Base-by-base conservation (phyloP, 2,113 vertebrate genomes). In the Notarius quadriscutis region DNA sequence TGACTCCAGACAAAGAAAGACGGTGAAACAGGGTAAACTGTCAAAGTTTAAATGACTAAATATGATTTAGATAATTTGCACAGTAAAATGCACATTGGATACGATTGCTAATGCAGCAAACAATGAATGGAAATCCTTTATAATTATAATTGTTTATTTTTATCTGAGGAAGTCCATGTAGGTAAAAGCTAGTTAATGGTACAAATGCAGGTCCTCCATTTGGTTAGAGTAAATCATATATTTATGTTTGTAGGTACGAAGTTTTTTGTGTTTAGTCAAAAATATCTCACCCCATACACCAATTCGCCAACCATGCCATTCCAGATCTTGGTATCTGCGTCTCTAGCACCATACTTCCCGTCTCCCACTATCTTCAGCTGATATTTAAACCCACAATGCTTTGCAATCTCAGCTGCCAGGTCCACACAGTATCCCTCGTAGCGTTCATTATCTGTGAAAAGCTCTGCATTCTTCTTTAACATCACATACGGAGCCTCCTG, bases 241-340 rank as follows among this genome's bases (percentile, higher is more conserved):
- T 30, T 57, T 79, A 27, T 20, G 9, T 48, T 48, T 74, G 71
- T 74, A 48, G 5, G 67, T 30, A 18, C 6, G 1, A 67, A n/a
- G 27, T 5, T 67, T 27, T 27, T 27, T 65, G 15, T 18, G 18
- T 75, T 34, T 83, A 0, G 10, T 53, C 17, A 15, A 77, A 1
- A 50, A 25, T 27, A 10, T 30, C 96, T 97, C 95, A 98, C 98
- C 97, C 98, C 98, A 91, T 99, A 99, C 11, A 99, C 98, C 93
- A 99, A 95, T 93, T 99, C 98, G 94, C 98, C 98, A 89, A 99
- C 98, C 98, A 99, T 99, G 87, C 98, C 98, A 92, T 99, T 99
- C 98, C 98, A 99, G 93, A 99, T 99, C 95, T 99, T 99, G 78
- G 98, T 99, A 92, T 99, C 97, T 88, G 97, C 97, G 93, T 99